phyloP scores from a whole-genome alignment of 2,113 vertebrate genomes.

The Corythaixoides concolor region DNA sequence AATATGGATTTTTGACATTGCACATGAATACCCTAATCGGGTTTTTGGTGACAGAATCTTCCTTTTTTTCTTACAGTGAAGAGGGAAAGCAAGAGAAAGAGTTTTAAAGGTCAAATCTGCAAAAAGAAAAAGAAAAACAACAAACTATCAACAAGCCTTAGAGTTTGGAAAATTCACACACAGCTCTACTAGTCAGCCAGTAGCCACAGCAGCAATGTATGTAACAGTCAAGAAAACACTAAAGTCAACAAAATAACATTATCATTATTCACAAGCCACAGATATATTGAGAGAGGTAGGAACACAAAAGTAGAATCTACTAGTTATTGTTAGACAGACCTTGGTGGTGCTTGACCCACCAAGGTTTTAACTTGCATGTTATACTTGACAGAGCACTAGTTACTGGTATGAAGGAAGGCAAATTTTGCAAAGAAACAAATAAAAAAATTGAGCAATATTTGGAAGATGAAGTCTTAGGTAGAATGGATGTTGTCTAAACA shows the following conservation, averaged over 20 bases:
- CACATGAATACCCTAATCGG: accelerated
- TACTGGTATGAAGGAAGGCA: neutral
- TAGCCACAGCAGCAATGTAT: neutral
- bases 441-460: neutral
- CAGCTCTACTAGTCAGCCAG: neutral
- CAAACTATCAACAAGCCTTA: neutral
- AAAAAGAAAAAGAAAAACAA: neutral
- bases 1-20: neutral
- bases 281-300: neutral
- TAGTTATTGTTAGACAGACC: neutral
- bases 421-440: neutral
- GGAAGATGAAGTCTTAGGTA: neutral
- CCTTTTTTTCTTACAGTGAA: neutral
- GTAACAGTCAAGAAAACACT: neutral
- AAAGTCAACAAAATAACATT: neutral
- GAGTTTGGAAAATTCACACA: neutral
- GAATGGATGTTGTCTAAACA: neutral
- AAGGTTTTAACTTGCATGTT: neutral
- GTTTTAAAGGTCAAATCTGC: neutral
- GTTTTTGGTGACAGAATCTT: neutral
- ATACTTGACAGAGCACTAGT: neutral
- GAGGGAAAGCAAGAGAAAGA: neutral
- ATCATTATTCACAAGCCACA: neutral
- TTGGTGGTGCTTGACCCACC: neutral
- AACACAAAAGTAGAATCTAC: neutral